Base-by-base conservation (phyloP, 2,113 vertebrate species). In the Pomatorhinus ruficollis region DNA sequence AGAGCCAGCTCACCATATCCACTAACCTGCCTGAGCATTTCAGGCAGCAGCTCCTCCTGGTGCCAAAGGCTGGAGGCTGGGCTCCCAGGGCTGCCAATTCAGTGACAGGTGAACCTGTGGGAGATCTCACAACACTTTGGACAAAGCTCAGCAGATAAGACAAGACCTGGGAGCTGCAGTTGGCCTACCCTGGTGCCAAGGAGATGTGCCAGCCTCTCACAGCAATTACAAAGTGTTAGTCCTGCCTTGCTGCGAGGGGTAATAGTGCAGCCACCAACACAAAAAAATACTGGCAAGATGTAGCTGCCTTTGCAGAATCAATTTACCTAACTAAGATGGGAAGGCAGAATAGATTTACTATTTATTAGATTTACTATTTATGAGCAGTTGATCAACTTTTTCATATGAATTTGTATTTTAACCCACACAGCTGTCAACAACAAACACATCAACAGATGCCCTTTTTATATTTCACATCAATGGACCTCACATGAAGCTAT, bases 171-270 rank as follows among this genome's bases (percentile, higher is more conserved):
- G 49, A 88, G 78, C 3, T 76, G 52, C 77, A 59, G 42, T 18
- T 89, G 94, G 90, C 74, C 0, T 0, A 7, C 35, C 42, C 60
- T 12, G 37, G 64, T 59, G 50, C 44, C 24, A 16, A 42, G 72
- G 50, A 71, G 53, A 76, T 15, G 84, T 54, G 82, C 72, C 72
- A 94, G 70, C 66, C 49, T 86, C 87, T 89, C 95, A 45, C 50
- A 90, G 95, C 88, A 93, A 92, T 97, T 97, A 92, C 74, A 71
- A 56, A 75, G 65, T 70, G 72, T 87, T 71, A 85, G 87, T 28
- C 60, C 72, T 83, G 57, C 68, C 85, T 83, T 60, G 52, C 91
- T 96, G 95, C 2, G 40, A 95, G 89, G 54, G 72, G 49, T 63
- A 95, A 87, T 27, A 84, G 69, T n/a, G 82, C 50, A 77, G 76